Conservation (phyloP, 23 tunicate genomes). For the Ascidia mentula region DNA sequence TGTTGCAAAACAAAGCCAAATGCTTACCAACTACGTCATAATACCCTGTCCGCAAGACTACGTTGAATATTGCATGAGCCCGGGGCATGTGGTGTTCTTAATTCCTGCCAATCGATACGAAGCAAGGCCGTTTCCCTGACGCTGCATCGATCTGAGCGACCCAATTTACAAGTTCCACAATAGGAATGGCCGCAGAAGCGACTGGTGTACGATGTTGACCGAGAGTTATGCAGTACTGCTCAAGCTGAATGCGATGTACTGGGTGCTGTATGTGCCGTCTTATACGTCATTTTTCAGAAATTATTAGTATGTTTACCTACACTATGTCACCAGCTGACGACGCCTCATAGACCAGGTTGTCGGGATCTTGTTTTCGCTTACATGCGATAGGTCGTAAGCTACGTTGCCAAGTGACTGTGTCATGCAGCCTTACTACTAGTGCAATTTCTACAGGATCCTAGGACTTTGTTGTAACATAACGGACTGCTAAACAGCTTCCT, state of each 20-base stretch:
- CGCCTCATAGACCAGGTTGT: neutral
- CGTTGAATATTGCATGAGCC: neutral
- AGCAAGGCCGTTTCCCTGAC: neutral
- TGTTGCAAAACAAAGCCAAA: no score
- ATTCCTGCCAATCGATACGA: neutral
- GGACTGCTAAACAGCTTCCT: neutral
- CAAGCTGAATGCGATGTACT: no score
- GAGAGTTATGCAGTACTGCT: no score
- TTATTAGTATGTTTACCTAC: no score
- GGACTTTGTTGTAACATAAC: neutral
- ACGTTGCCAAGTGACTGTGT: no score
- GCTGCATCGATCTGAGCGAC: neutral
- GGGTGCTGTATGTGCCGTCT: no score
- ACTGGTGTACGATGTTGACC: no score
- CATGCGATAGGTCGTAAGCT: no score
- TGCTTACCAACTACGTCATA: neutral
- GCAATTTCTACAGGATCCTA: neutral
- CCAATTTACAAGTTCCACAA: neutral
- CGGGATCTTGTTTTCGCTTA: neutral
- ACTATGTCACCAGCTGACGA: no score
- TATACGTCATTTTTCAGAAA: no score
- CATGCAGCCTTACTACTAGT: no score
- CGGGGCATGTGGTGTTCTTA: neutral
- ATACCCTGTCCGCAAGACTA: neutral
- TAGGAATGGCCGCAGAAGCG: no score